Evolutionary conservation across 2,797 vertebrate genomes (phyloP).

Genomic region (Argyrosomus regius): DNA sequence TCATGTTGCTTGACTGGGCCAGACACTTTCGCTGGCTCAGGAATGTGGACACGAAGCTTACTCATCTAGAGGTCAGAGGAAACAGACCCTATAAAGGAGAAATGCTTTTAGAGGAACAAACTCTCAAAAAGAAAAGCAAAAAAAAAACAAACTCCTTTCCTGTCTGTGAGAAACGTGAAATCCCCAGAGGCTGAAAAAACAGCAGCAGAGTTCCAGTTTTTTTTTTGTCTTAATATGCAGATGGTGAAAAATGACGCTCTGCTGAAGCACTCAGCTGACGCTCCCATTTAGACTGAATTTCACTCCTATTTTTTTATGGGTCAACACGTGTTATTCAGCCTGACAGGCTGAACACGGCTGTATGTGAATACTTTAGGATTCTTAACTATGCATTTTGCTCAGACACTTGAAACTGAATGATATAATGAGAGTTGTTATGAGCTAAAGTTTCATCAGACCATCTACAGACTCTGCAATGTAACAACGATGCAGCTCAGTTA

Average conservation of each 20-base stretch:
- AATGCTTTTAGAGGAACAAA: constrained; percentile 43
- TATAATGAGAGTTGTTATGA: background rate
- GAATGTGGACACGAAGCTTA: constrained; percentile 58
- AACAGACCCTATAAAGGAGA: constrained; percentile 60
- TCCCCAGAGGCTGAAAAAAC: constrained; percentile 17
- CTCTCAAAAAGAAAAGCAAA: background rate
- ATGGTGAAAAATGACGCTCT: constrained; percentile 47
- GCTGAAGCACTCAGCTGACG: constrained; percentile 29
- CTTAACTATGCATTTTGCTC: background rate
- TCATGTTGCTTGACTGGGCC: constrained; percentile 61
- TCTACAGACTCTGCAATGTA: background rate
- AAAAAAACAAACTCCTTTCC: background rate
- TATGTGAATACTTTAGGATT: background rate
- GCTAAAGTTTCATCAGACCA: background rate
- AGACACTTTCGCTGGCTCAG: constrained; percentile 54
- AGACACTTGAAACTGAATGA: background rate
- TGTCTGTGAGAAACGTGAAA: constrained; percentile 11
- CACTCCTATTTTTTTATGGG: constrained; percentile 15
- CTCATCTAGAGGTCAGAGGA: constrained; percentile 59
- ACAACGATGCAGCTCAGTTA: background rate
- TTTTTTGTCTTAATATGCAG: constrained; percentile 39
- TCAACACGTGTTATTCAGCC: constrained; percentile 37
- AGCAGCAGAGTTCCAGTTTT: constrained; percentile 14
- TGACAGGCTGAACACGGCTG: background rate
- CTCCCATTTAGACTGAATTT: constrained; percentile 24